These are phyloP conservation scores for Onchidella celtica DNA, from an alignment of 2,888 invertebrate species.

Conservation along the genomic window DNA sequence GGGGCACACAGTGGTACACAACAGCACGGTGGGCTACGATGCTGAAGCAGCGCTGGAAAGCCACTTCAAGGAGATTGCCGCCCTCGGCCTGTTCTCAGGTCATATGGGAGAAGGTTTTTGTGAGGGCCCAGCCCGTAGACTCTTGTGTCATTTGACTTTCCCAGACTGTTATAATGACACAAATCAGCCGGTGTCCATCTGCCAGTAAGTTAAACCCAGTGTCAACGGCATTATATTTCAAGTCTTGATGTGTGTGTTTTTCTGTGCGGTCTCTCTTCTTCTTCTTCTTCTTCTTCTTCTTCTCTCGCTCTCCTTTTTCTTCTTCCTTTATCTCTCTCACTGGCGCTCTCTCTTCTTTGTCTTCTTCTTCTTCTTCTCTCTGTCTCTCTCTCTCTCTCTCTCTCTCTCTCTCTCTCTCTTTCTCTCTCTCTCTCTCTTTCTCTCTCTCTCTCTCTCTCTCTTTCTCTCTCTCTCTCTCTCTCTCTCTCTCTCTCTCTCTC, in stretches of 20 bases:
- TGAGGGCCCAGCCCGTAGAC: slow-evolving; percentile 91
- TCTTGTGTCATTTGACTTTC: slow-evolving; percentile 95
- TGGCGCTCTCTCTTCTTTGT: slow-evolving; percentile 1
- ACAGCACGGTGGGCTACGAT: slow-evolving; percentile 18
- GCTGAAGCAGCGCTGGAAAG: not conserved
- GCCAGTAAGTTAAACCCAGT: slow-evolving; percentile 36
- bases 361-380: slow-evolving; percentile 4
- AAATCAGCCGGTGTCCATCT: slow-evolving; percentile 13
- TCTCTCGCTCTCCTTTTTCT: not conserved
- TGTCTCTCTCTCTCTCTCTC: slow-evolving; percentile 16
- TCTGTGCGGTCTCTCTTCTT: not conserved
- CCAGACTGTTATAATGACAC: slow-evolving; percentile 87
- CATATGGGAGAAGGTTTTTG: slow-evolving; percentile 81
- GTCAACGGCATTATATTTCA: not conserved
- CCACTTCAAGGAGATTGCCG: slow-evolving; percentile 55
- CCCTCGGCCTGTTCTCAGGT: slow-evolving; percentile 58
- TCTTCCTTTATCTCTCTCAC: slow-evolving; percentile 1
- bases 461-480: slow-evolving; percentile 31
- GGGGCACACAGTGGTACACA: slow-evolving; percentile 50
- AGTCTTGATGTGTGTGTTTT: not conserved
- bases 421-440: slow-evolving; percentile 21
- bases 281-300: not conserved
- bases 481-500: not conserved
- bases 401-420: slow-evolving; percentile 9
- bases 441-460: slow-evolving; percentile 38